Evolutionary conservation across 2,113 vertebrate species (phyloP), one percentile per base, ranked within the genome.

Genomic region (Oncorhynchus masou): DNA sequence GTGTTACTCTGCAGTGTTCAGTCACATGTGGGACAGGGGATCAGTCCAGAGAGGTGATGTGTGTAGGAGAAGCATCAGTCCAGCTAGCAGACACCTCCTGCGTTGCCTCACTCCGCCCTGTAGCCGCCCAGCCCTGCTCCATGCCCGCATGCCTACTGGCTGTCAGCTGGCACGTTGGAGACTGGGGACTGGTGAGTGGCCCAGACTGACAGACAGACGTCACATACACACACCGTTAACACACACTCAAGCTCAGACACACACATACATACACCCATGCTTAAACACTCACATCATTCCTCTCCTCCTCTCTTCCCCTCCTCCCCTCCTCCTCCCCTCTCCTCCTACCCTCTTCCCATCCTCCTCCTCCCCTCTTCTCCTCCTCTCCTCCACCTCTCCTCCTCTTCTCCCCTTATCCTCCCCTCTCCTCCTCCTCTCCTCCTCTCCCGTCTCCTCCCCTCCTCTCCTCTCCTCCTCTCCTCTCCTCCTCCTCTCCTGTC

Each of bases 21-120:
- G 94, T 94, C 74, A 96, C 92, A 68, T 99, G 97, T 0, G 96
- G 96, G 0, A 76, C 92, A 7, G 97, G 97, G 0, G 81, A 96
- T 51, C 96, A 95, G 90, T 96, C 88, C 73, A 91, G 97, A 11
- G 92, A 92, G 0, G 90, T 97, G 73, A 92, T 89, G 68, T 99
- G 97, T 74, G 88, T 81, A 49, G 91, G 92, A 0, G 88, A 91
- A 1, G 84, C 87, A 20, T 95, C 94, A 1, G 74, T 87, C 71
- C 87, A 68, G 74, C 85, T 95, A 74, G 93, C 89, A n/a, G 93
- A 96, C 6, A 82, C 89, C 0, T 88, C 89, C 0, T 99, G 97
- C 79, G 81, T 92, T n/a, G 57, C 68, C 48, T 81, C 94, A 79
- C 87, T 89, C n/a, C 95, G 90, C 45, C 96, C 96, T 0, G 9